Percentiles rank a stretch among this genome's conserved stretches.
These are phyloP conservation scores for Heterodera filipjevi DNA, from an alignment of 2,888 invertebrate species.

Conservation along the genomic window DNA sequence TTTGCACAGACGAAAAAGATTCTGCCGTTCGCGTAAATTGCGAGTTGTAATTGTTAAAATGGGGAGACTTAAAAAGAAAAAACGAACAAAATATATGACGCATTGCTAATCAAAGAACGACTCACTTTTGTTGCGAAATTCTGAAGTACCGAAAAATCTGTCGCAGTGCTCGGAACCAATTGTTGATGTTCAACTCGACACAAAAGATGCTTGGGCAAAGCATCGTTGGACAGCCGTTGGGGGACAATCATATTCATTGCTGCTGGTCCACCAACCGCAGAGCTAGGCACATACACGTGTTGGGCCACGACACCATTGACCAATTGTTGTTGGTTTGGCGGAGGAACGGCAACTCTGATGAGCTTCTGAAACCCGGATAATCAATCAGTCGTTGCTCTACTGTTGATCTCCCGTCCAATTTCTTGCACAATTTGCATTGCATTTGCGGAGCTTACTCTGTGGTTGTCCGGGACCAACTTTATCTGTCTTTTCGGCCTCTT, in stretches of 20 bases:
- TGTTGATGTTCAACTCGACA: neutral
- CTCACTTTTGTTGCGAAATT: neutral
- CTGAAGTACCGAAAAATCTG: neutral
- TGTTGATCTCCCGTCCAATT: neutral
- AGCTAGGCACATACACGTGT: neutral
- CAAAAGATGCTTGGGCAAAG: neutral
- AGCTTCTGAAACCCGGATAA: neutral
- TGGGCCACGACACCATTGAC: neutral
- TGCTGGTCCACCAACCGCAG: neutral
- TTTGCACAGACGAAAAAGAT: neutral
- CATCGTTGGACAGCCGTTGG: neutral
- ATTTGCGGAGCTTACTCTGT: neutral
- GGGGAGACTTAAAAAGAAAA: neutral
- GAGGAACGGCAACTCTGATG: neutral
- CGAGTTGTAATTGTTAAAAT: neutral
- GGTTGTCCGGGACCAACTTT: conserved; percentile 25
- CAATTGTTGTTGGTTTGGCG: neutral
- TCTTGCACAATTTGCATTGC: neutral
- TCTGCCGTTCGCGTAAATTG: neutral
- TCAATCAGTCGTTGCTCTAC: too few species aligned
- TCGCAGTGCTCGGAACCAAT: neutral
- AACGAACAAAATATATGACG: neutral
- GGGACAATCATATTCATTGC: too few species aligned
- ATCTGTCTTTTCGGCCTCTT: conserved; percentile 28
- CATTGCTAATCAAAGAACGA: neutral